Base-by-base conservation (phyloP, 2,797 vertebrate genomes). In the Danio tinwini region DNA sequence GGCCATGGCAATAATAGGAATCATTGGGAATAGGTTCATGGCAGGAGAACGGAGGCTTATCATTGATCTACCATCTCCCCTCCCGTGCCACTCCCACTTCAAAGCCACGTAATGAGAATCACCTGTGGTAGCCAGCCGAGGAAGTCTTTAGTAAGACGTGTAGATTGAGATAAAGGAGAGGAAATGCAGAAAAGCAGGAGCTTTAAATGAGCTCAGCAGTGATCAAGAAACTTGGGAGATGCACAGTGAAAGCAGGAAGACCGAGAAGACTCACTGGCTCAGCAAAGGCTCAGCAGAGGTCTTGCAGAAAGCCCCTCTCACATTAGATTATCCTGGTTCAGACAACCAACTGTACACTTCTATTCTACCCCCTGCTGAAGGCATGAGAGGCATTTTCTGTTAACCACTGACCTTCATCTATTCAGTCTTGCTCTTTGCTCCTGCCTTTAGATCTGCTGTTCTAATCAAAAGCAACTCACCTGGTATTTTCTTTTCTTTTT, bases 51-150 rank as follows among this genome's bases (percentile, higher is more conserved):
- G 69, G 76, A 81, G 67, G 87, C 89, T 94, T 94, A 94, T 93
- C 93, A 86, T 86, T 82, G 85, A 92, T 89, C 90, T 82, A 42
- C 89, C 90, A 92, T 92, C 92, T 92, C 89, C 56, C 83, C 88
- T 92, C 89, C 89, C 89, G 2, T 82, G 58, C 89, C 86, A 83
- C 81, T 84, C 78, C 63, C 55, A 88, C 92, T 93, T 93, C 92
- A 94, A 94, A 93, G 89, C 72, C 80, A 40, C 42, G 61, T 88
- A 89, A 88, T 87, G 78, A 84, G 78, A 88, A 86, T 84, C 89
- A 90, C 84, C 88, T 89, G 88, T 75, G 13, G 61, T 70, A 61
- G 77, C 74, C 49, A 65, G 78, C 81, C 74, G 8, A 9, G 83
- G 83, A 84, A 87, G 83, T 83, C 81, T 86, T 86, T 86, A 82